phyloP scores from a whole-genome alignment of 35 echinoderm and acorn worm genomes.

The Diadema setosum region DNA sequence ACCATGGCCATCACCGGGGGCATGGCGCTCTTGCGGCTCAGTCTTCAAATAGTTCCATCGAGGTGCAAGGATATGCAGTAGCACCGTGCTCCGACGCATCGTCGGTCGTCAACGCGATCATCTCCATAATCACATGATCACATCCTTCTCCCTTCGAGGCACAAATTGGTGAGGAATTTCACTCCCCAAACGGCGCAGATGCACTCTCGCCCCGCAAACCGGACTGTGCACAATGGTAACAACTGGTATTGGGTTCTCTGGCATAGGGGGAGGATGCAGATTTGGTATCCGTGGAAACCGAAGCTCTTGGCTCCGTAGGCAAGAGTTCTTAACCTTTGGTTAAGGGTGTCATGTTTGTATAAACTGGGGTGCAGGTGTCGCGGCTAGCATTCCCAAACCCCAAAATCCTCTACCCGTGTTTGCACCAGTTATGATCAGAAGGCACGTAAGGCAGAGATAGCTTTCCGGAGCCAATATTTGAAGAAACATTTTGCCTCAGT shows the following conservation, averaged over 20 bases:
- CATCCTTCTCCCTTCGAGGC: background rate
- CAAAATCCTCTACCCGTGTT: background rate
- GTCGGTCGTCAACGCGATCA: background rate
- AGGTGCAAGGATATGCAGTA: too few relatives aligned
- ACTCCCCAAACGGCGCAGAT: too few relatives aligned
- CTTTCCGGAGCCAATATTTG: background rate
- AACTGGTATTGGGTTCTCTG: background rate
- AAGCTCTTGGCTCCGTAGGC: background rate
- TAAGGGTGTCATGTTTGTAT: background rate
- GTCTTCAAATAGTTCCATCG: too few relatives aligned
- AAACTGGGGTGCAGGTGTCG: background rate
- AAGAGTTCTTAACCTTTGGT: background rate
- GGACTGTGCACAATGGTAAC: background rate
- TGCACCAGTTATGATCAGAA: background rate
- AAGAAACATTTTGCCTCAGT: background rate
- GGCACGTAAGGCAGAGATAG: background rate
- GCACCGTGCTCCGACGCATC: too few relatives aligned
- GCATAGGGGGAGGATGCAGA: too few relatives aligned
- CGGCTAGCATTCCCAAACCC: background rate
- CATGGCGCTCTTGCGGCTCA: too few relatives aligned
- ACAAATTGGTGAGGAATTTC: background rate
- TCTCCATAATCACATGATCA: slow-evolving; percentile 2
- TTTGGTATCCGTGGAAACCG: background rate
- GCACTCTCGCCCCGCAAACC: too few relatives aligned
- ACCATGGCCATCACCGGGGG: too few relatives aligned